phyloP scores from a whole-genome alignment of 2,797 vertebrate genomes.

The Ataeniobius toweri region DNA sequence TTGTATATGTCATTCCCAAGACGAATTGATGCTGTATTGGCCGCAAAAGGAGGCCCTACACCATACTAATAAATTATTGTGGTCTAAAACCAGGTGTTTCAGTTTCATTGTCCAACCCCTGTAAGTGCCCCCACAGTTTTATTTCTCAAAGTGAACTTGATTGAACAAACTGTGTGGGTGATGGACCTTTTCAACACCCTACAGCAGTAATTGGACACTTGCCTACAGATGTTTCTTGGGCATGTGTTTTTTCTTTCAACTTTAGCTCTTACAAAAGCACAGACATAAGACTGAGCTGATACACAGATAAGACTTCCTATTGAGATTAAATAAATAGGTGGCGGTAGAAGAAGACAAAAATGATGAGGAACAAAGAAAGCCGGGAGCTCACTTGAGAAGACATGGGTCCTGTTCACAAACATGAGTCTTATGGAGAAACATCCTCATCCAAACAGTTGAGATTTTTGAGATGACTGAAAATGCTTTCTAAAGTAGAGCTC shows the following conservation, averaged over 20 bases:
- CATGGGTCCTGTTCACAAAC: no score
- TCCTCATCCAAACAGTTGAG: no score
- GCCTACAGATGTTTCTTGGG: not conserved
- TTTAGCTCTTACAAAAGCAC: not conserved
- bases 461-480: not conserved
- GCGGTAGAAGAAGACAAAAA: not conserved
- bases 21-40: no score
- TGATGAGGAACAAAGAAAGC: not conserved
- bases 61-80: no score
- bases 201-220: not conserved
- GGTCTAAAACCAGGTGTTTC: no score
- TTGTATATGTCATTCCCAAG: no score
- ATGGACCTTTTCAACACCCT: not conserved
- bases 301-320: not conserved
- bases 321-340: not conserved
- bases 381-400: not conserved
- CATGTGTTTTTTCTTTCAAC: not conserved
- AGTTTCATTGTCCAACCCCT: no score
- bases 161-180: not conserved
- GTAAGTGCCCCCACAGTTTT: not conserved
- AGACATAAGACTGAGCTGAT: not conserved
- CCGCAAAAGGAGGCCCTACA: no score
- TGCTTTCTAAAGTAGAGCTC: not conserved
- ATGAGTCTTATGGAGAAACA: no score
- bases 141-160: conserved; percentile 1